Evolutionary conservation across 64 coral and sea anemone genomes (phyloP).

Genomic region (Exaiptasia diaphana): DNA sequence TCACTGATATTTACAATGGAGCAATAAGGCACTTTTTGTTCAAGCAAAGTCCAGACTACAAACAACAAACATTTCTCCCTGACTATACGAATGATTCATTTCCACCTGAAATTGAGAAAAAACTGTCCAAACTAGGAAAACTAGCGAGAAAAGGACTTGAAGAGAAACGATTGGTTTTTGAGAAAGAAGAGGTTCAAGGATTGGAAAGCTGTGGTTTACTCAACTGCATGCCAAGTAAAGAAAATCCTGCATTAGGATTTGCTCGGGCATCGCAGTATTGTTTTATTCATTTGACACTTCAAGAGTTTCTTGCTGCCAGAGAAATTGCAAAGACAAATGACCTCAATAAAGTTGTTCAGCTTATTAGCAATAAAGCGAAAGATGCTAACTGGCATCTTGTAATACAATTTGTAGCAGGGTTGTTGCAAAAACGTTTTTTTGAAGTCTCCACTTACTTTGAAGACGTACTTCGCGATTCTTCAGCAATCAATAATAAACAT

Average conservation of each 20-base stretch:
- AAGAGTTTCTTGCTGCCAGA: slow-evolving; percentile 40
- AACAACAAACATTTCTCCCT: not conserved
- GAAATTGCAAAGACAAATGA: slow-evolving; percentile 19
- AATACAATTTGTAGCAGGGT: slow-evolving; percentile 15
- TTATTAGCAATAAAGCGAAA: not conserved
- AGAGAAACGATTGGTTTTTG: slow-evolving; percentile 39
- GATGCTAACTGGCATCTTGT: slow-evolving; percentile 17
- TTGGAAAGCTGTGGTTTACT: slow-evolving; percentile 54
- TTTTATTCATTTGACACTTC: slow-evolving; percentile 40
- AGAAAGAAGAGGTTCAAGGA: slow-evolving; percentile 13
- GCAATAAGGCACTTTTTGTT: slow-evolving; percentile 47
- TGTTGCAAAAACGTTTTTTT: not conserved
- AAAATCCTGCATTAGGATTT: slow-evolving; percentile 6
- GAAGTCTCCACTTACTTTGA: no score
- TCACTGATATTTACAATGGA: slow-evolving; percentile 39
- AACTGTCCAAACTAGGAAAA: not conserved
- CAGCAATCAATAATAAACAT: not conserved
- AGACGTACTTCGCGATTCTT: no score
- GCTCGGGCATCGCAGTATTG: slow-evolving; percentile 8
- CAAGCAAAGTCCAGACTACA: slow-evolving; percentile 29
- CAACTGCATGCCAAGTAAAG: slow-evolving; percentile 20
- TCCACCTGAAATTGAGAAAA: no score
- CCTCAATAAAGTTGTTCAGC: not conserved
- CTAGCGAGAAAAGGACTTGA: slow-evolving; percentile 35
- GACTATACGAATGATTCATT: no score